Evolutionary conservation across 37 sponge, comb jelly and placozoan genomes (phyloP), one percentile per base, ranked within the genome.

Genomic region (Eunapius fragilis): DNA sequence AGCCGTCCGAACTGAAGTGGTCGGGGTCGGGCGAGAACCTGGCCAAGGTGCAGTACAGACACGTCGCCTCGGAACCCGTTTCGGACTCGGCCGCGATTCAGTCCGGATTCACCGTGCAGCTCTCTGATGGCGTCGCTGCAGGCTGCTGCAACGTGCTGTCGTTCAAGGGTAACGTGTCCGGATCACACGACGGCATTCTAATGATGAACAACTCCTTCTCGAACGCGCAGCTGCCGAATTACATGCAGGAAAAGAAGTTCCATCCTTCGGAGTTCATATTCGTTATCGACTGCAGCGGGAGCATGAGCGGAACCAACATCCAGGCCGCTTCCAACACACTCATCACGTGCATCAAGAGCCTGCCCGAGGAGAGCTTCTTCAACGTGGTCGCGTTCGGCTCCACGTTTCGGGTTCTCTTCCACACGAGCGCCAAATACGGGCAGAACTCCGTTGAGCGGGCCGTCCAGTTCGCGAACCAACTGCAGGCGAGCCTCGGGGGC

Each of bases 231-330:
- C 50, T 88, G 19, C 23, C 72, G 32, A 25, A n/a, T 68, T 12
- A 3, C 27, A 32, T 86, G 10, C 71, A 78, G n/a, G 25, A 37
- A 9, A 5, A 79, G 33, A 31, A 19, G 28, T 74, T 69, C 35
- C 30, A 67, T 73, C 91, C 91, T 24, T 81, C 83, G 68, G 96
- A 96, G 71, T 96, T 96, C 76, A 68, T 96, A 0, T 96, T 96
- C 69, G 73, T 96, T 23, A 87, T 96, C 12, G 96, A 96, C 84
- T 96, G 91, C 89, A 92, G 93, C 86, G 96, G 93, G 6, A 92
- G 93, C 41, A 96, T 96, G 96, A 82, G 83, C 77, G 88, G 91
- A 0, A 25, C 37, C n/a, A 92, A 87, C 75, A 92, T 96, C 22
- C 84, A 82, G 3, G 77, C 31, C 24, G 88, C 86, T 2, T 69